Evolutionary conservation across 2,888 invertebrate species (phyloP), one percentile per base, ranked within the genome.

Genomic region (Polydrusus cervinus): DNA sequence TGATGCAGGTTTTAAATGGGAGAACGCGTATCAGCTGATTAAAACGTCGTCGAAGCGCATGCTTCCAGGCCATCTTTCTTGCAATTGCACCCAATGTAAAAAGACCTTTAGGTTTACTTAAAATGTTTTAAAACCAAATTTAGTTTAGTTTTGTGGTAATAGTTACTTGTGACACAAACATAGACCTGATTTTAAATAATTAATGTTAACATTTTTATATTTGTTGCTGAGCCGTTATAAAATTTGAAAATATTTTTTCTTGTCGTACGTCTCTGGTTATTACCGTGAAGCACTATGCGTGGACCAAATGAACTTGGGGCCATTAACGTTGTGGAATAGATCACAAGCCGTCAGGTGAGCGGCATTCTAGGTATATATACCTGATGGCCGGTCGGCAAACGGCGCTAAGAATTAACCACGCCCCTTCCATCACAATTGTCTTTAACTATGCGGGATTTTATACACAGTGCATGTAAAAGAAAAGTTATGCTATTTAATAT

Each of bases 291-390:
- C 67, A 34, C 64, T 65, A 70, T 77, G 74, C 79, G 80, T 78
- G 80, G 80, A 80, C 79, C 75, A 79, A 81, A 82, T 80, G 80
- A 80, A 80, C 80, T 79, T 78, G 78, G 79, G 81, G 81, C 83
- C 82, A 83, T 83, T 83, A 83, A 82, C 82, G 82, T 81, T 80
- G 82, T 82, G 80, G 83, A 83, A 83, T 83, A 83, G 83, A 83
- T 83, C 83, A 83, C 82, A 83, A 82, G 82, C 83, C 82, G 83
- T 83, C 83, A 83, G 81, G 81, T 82, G 81, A 82, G 82, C 81
- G 79, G 82, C 82, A 83, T 82, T 83, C 82, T 82, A 81, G 81
- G 81, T 80, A 78, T 80, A 78, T 80, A 78, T 81, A 82, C 82
- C 81, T 82, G 82, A 74, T 74, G 74, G 71, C 62, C 49, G 75